Percentiles rank a stretch among this genome's conserved stretches.
Conservation (phyloP, 2,113 vertebrate genomes). For the Rhinolophus ferrumequinum region DNA sequence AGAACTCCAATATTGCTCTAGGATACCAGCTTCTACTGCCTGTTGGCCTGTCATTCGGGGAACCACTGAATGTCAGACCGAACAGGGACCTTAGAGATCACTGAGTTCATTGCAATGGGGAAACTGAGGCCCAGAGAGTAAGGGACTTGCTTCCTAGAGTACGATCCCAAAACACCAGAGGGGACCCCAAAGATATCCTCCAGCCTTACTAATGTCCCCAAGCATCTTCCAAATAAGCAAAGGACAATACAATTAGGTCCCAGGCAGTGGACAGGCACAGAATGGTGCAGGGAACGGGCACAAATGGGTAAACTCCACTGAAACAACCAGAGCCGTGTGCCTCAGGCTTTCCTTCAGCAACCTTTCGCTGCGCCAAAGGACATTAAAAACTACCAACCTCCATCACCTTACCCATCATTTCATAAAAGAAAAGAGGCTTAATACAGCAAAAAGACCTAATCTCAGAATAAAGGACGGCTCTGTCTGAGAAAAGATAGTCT, state of each 20-base stretch:
- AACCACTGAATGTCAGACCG: too few relatives aligned
- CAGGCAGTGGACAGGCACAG: background rate
- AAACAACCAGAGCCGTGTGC: too few relatives aligned
- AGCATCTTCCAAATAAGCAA: background rate
- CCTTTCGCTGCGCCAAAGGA: background rate
- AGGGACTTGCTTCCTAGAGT: background rate
- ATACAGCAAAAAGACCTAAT: background rate
- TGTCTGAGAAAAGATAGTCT: background rate
- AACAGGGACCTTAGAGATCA: background rate
- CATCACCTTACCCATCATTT: background rate
- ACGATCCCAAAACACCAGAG: background rate
- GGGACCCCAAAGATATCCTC: background rate
- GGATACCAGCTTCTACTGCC: background rate
- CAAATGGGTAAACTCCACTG: background rate
- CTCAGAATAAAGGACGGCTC: background rate
- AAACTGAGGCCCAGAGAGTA: background rate
- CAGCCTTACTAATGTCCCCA: background rate
- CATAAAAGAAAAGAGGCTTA: background rate
- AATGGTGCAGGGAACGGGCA: fast-evolving
- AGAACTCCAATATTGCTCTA: fast-evolving
- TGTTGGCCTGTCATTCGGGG: background rate
- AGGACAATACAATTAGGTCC: fast-evolving
- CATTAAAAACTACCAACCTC: background rate
- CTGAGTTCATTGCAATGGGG: background rate
- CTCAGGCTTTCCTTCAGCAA: background rate